Evolutionary conservation across 2,888 invertebrate species (phyloP).

Genomic region (Aphrophora alni): DNA sequence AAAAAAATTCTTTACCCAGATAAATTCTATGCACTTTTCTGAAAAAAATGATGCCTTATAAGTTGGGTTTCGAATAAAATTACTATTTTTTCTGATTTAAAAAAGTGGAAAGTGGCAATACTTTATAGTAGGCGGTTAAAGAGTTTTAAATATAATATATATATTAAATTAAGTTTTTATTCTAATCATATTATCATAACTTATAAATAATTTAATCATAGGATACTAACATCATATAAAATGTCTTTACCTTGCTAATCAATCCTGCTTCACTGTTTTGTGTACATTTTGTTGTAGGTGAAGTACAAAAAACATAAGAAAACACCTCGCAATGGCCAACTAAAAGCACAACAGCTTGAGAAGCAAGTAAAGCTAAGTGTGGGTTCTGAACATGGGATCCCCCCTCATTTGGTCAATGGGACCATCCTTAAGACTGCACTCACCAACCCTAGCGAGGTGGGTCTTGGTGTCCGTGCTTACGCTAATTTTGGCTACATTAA

Average conservation of each 20-base stretch:
- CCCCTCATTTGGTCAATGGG: conserved; percentile 85
- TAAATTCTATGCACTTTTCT: too few species aligned
- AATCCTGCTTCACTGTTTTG: background rate
- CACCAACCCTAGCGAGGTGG: conserved; percentile 89
- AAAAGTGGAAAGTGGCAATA: too few species aligned
- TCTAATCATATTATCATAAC: background rate
- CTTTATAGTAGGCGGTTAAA: too few species aligned
- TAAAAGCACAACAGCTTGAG: conserved; percentile 52
- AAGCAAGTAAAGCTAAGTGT: conserved; percentile 46
- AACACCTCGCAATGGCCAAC: conserved; percentile 63
- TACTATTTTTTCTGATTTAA: too few species aligned
- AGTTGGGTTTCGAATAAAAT: too few species aligned
- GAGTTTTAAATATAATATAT: too few species aligned
- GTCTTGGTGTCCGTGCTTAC: conserved; percentile 37
- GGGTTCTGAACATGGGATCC: conserved; percentile 58
- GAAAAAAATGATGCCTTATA: too few species aligned
- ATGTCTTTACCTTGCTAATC: background rate
- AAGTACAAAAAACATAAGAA: conserved; percentile 98
- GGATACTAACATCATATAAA: background rate
- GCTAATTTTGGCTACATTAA: background rate
- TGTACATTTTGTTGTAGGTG: conserved; percentile 62
- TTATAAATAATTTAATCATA: background rate
- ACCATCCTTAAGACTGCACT: conserved; percentile 93
- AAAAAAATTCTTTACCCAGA: too few species aligned
- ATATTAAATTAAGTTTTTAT: background rate